A percentile compares a stretch with the other conserved stretches of the same genome.
phyloP scores from a whole-genome alignment of 2,113 vertebrate species.

The Labeo rohita region DNA sequence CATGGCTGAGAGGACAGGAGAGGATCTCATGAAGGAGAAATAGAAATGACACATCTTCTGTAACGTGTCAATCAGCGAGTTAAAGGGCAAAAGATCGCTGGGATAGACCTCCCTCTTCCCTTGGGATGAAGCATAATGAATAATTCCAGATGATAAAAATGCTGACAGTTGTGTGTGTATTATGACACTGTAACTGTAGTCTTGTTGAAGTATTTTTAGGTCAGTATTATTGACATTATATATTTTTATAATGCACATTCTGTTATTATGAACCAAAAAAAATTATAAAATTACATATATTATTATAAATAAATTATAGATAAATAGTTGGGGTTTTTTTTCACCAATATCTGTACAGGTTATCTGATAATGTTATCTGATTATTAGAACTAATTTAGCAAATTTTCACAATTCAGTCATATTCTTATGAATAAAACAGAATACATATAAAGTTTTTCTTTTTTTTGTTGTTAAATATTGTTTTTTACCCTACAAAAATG shows the following conservation, averaged over 20 bases:
- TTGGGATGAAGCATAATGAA: slow-evolving; percentile 1
- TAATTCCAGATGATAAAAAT: slow-evolving; percentile 5
- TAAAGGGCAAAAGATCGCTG: neutral
- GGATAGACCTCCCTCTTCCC: slow-evolving; percentile 1
- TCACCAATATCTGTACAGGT: neutral
- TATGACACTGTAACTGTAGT: neutral
- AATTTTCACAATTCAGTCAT: neutral
- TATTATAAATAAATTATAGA: too few relatives aligned
- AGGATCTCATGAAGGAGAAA: slow-evolving; percentile 10
- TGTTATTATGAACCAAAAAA: neutral
- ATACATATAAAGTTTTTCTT: too few relatives aligned
- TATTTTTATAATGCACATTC: neutral
- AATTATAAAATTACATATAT: too few relatives aligned
- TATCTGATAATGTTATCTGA: neutral
- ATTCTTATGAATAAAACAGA: too few relatives aligned
- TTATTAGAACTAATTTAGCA: neutral
- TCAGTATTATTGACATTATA: neutral
- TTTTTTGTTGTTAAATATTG: too few relatives aligned
- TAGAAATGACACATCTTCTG: slow-evolving; percentile 9
- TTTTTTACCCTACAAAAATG: too few relatives aligned
- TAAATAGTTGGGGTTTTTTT: too few relatives aligned
- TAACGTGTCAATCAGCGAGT: slow-evolving; percentile 14
- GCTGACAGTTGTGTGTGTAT: slow-evolving; percentile 10
- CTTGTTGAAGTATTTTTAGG: neutral
- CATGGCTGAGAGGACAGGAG: slow-evolving; percentile 32